Base-by-base conservation (phyloP, 2,888 invertebrate genomes). In the Lithophane leautieri region DNA sequence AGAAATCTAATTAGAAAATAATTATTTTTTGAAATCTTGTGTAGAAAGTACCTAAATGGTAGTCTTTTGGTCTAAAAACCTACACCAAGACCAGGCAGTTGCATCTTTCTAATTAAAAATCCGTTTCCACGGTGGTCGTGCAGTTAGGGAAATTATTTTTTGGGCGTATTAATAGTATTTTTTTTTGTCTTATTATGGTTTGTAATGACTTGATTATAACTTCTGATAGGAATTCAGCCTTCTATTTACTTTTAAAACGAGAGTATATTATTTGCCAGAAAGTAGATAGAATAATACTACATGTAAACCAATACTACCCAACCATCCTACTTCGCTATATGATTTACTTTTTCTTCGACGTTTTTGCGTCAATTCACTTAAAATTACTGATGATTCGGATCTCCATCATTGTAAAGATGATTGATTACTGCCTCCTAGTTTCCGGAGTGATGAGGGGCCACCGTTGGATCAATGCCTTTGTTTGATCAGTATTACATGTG, bases 281-380 rank as follows among this genome's bases (percentile, higher is more conserved):
- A 34, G 25, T n/a, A 12, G 14, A 1, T 56, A 44, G 1, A 81
- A 66, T 40, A 76, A n/a, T n/a, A 28, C 73, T 56, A 50, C 81
- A 88, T 88, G 65, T 88, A 86, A 86, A 78, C 86, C 85, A 4
- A 60, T 28, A n/a, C 7, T 0, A 0, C 14, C 1, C 22, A 28
- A 22, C 58, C 60, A 42, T 79, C 62, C 70, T 73, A 78, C 76
- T 73, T 82, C 12, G 67, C 72, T 69, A 63, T 88, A 81, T 89
- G 78, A 82, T 87, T 85, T 80, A 71, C 81, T 86, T 86, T 84
- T 87, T 74, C 73, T 58, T 62, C 34, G 42, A 60, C 52, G 80
- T 89, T 89, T 88, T 88, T 89, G 87, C 87, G 76, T 81, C 83
- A 87, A 83, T 84, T 76, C 79, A 58, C 73, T 82, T 78, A 63